Conservation (phyloP, 2,888 invertebrate genomes). For the Oscheius myriophilus region DNA sequence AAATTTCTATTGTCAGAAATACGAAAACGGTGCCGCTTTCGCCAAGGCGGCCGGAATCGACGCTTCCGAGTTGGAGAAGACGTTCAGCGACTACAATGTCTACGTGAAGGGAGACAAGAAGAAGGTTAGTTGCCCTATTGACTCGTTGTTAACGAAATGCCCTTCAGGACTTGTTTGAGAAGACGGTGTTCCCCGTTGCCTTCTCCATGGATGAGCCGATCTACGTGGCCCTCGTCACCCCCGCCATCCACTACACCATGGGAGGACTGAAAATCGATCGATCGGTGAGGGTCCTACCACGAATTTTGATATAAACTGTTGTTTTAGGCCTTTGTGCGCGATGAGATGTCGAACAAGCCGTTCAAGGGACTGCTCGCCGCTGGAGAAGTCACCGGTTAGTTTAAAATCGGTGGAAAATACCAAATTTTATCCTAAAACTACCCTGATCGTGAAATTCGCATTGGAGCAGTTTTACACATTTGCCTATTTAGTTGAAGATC, state of each 20-base stretch:
- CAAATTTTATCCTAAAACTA: neutral
- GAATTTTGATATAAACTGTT: neutral
- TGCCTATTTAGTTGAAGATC: too few relatives aligned
- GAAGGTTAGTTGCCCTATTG: slow-evolving; percentile 4
- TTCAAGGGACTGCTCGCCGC: slow-evolving; percentile 69
- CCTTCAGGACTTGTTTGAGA: slow-evolving; percentile 53
- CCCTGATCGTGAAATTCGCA: neutral
- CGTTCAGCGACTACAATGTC: slow-evolving; percentile 57
- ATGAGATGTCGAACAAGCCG: slow-evolving; percentile 59
- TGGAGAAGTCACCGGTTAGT: slow-evolving; percentile 67
- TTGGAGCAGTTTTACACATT: too few relatives aligned
- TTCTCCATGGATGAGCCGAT: slow-evolving; percentile 55
- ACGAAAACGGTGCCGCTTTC: slow-evolving; percentile 56
- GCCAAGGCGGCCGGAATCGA: slow-evolving; percentile 54
- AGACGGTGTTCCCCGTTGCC: slow-evolving; percentile 57
- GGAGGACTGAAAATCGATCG: slow-evolving; percentile 69
- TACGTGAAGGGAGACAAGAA: slow-evolving; percentile 36
- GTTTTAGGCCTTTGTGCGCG: slow-evolving; percentile 57
- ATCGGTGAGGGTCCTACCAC: slow-evolving; percentile 20
- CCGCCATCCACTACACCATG: slow-evolving; percentile 70
- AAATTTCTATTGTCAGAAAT: slow-evolving; percentile 38
- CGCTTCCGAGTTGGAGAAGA: slow-evolving; percentile 39
- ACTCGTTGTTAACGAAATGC: neutral
- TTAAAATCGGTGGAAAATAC: neutral
- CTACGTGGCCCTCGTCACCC: slow-evolving; percentile 65